Evolutionary conservation across 1,140 invertebrate genomes (phyloP), one percentile per base, ranked within the genome.

Genomic region (Macrotrachela quadricornifera): DNA sequence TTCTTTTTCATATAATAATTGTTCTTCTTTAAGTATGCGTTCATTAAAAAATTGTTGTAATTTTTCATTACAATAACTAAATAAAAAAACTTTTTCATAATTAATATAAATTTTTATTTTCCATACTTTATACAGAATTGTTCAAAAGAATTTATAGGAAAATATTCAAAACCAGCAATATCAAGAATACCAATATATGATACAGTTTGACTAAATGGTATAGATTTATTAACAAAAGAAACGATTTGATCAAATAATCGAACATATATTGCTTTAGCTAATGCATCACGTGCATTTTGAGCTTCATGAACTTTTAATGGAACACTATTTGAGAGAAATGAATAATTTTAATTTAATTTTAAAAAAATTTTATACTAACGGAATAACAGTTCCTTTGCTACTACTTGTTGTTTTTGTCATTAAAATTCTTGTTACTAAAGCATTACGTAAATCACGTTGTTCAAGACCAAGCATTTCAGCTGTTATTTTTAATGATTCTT

Each of bases 121-220:
- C 21, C 2, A 30, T 30, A 30, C 71, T 96, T 96, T 61, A 97
- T 97, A 66, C 90, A 94, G 59, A 78, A 77, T 67, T 97, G 69
- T 50, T 72, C 87, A 71, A 88, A 91, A 61, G 83, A 87, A 71
- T 92, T 92, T 46, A 83, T 78, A 56, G 85, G 83, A 70, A 91
- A 91, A 71, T 90, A 94, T 71, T 94, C 86, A 73, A 96, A 97
- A 17, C 91, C 91, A 58, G 91, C 91, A 64, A 97, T 96, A 70
- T 97, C 91, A 41, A 97, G 71, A 2, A 96, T 85, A 47, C 91
- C 91, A 63, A 96, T 92, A 63, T 91, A 97, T 59, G 68, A 71
- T 55, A 81, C 81, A 51, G 80, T 81, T 1, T 82, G 83, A 1
- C 79, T 78, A 47, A 88, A 88, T 14, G 74, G 73, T 61, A 97